Evolutionary conservation across 2,888 invertebrate genomes (phyloP).

Genomic region (Corbicula japonica): DNA sequence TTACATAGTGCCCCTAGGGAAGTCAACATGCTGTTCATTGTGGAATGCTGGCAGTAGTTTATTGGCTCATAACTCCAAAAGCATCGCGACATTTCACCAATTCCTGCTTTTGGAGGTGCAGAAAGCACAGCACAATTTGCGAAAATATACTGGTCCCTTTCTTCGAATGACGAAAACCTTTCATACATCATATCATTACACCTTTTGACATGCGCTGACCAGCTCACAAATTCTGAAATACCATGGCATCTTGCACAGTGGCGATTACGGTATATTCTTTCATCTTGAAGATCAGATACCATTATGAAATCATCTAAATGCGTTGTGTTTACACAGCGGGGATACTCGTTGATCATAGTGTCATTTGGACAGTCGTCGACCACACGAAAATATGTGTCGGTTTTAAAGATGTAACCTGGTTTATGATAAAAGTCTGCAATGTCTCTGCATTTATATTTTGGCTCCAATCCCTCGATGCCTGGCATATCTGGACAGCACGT

Average conservation of each 20-base stretch:
- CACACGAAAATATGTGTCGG: neutral
- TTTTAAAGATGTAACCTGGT: neutral
- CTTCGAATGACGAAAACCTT: constrained; percentile 10
- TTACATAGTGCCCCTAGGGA: no score
- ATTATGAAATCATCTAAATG: constrained; percentile 1
- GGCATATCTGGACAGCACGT: constrained; percentile 7
- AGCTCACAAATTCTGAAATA: neutral
- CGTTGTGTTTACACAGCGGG: neutral
- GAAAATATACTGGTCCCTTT: neutral
- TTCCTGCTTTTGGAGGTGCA: neutral
- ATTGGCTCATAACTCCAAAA: no score
- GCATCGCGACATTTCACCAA: neutral
- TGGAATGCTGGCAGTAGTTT: no score
- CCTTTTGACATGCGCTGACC: neutral
- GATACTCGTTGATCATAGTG: neutral
- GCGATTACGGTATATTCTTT: neutral
- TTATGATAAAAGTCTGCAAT: neutral
- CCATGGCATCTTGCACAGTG: constrained; percentile 17
- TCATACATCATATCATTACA: neutral
- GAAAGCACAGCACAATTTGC: neutral
- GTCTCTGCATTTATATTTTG: neutral
- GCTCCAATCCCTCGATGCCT: neutral
- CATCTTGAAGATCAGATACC: neutral
- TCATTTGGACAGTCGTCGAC: neutral
- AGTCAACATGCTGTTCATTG: no score